Evolutionary conservation across 2,113 vertebrate species (phyloP), one percentile per base, ranked within the genome.

Genomic region (Peromyscus leucopus): DNA sequence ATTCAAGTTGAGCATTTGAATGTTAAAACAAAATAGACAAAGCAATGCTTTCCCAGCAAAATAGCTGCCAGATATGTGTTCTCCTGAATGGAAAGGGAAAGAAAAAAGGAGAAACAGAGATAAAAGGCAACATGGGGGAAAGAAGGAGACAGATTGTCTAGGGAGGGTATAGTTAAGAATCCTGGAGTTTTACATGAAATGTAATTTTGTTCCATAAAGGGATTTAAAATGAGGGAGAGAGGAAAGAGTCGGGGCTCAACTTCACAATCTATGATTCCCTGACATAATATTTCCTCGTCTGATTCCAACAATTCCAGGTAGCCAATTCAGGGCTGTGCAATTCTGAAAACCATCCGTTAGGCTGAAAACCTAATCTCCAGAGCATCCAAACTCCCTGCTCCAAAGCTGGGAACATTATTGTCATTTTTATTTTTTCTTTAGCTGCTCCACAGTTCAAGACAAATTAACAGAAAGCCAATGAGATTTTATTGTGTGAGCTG

Each of bases 11-110:
- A 93, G 79, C 87, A 91, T 96, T 71, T 97, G 95, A 97, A 97
- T 90, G 74, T 95, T 97, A 96, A 96, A 95, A 94, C 89, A 90
- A 90, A 97, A 87, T 31, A 96, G 92, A 97, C 95, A 97, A 96
- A 89, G 59, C 63, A 21, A 91, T 57, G 89, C 72, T 89, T 46
- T 78, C 91, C 31, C 42, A 39, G 78, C 42, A 79, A 94, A 94
- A 93, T 28, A 91, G 89, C 63, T 87, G 93, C 61, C 78, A 71
- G 78, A 46, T 67, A 26, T 21, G n/a, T 10, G 57, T 42, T 74
- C 55, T 17, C n/a, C 42, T 82, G 63, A 93, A 96, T 90, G 39
- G 39, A 55, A 93, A 55, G 55, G 65, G 57, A 39, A 57, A 79
- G 28, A 33, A 39, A 63, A 91, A 33, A 69, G 2, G 33, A 95